Evolutionary conservation across 30 jellyfish, hydroid and myxozoan genomes (phyloP).

Genomic region (Hydractinia echinata): DNA sequence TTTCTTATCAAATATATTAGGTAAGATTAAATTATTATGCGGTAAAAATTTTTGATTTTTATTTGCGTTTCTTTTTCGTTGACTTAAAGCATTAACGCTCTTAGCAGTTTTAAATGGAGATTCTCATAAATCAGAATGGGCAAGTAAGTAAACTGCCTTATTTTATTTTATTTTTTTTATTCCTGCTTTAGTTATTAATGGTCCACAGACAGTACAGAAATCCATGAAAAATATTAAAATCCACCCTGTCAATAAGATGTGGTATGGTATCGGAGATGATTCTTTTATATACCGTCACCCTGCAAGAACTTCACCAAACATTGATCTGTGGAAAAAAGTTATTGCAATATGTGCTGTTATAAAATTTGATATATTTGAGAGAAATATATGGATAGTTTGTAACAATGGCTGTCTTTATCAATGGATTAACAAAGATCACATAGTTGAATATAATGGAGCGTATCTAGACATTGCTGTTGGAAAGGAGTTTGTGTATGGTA

Average conservation of each 20-base stretch:
- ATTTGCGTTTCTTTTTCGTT: no score
- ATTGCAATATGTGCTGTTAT: background rate
- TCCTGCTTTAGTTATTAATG: no score
- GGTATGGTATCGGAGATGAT: slow-evolving; percentile 8
- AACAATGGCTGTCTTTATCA: background rate
- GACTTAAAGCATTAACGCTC: no score
- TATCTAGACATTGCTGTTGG: background rate
- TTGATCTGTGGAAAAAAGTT: slow-evolving; percentile 9
- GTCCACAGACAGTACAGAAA: no score
- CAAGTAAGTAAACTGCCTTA: no score
- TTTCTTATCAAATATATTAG: no score
- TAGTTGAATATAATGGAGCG: background rate
- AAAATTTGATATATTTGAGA: background rate
- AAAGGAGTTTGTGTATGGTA: background rate
- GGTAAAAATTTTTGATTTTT: no score
- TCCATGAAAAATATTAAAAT: background rate
- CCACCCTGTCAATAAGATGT: background rate
- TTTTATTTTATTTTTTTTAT: no score
- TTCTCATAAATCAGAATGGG: no score
- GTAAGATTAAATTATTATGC: no score
- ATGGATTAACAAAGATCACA: background rate
- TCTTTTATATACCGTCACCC: slow-evolving; percentile 8
- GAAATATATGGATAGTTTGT: background rate
- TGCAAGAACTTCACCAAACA: background rate
- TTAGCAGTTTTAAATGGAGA: no score